Evolutionary conservation across 1,140 invertebrate species (phyloP), one percentile per base, ranked within the genome.

Genomic region (Drosophila pectinifera): DNA sequence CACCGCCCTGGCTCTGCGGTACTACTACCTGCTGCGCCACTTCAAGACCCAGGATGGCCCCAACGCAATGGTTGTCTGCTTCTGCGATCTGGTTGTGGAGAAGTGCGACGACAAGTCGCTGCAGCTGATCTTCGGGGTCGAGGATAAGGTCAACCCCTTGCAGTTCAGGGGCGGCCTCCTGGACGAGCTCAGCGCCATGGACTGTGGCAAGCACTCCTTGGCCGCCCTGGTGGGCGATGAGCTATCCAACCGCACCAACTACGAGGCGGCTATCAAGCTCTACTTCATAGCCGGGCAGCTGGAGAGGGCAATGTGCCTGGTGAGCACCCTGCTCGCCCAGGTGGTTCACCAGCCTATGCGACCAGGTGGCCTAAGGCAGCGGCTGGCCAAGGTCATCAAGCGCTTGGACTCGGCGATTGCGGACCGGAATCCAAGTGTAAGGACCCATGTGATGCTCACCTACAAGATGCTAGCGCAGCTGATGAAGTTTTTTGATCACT

Each of bases 401-500:
- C 92, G 51, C 88, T 93, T 42, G 78, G 91, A 54, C 92, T 93
- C 13, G 91, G 94, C 38, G 20, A 14, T 77, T 42, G 4, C 4
- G 0, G 48, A 43, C 10, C 67, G 65, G n/a, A 79, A 91, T 53
- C 80, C 92, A 18, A 92, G 92, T 34, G 77, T 93, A 78, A 75
- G 94, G 63, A 80, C 94, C 53, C 92, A 95, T 93, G 92, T 94
- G 41, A 89, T 94, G 13, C 91, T 93, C 16, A 96, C 96, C 2
- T 99, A 98, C 92, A 95, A 95, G 62, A 95, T 97, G 41, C 93
- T 99, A 0, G 94, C 96, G 69, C 96, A 98, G 92, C 93, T 99
- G 3, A 94, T 98, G 90, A 95, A 95, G 4, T 99, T 99, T 93
- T 99, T 99, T 90, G 97, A 99, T 93, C 95, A 96, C 56, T 98